phyloP scores from a whole-genome alignment of 2,113 vertebrate genomes.

The Dicaeum eximium region DNA sequence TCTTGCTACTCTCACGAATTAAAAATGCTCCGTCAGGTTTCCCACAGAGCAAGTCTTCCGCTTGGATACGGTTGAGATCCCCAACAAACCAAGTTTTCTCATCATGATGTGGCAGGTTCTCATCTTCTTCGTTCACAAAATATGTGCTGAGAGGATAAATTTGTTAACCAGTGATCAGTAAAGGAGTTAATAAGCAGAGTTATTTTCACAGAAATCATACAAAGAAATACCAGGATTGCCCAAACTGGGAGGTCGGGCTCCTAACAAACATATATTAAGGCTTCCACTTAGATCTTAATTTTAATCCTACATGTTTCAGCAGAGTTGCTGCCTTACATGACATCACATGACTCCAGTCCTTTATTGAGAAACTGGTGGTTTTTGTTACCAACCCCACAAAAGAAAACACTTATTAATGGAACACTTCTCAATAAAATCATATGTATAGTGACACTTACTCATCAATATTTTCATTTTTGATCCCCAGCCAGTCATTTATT shows the following conservation, averaged over 20 bases:
- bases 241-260: neutral
- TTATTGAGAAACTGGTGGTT: neutral
- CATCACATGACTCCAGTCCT: neutral
- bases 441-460: conserved; percentile 79
- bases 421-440: neutral
- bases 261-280: neutral
- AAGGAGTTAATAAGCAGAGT: neutral
- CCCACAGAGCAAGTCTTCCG: conserved; percentile 90
- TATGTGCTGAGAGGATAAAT: conserved; percentile 75
- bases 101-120: conserved; percentile 88
- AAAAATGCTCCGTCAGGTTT: conserved; percentile 93
- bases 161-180: neutral
- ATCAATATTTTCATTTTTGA: conserved; percentile 87
- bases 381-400: neutral
- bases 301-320: neutral
- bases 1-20: conserved; percentile 95
- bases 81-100: conserved; percentile 97
- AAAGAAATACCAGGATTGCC: neutral
- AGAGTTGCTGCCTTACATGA: neutral
- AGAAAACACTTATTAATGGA: neutral
- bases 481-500: conserved; percentile 92
- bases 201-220: neutral
- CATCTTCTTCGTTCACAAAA: conserved; percentile 89
- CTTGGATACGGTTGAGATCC: conserved; percentile 88
- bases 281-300: neutral